Evolutionary conservation across 2,797 vertebrate genomes (phyloP), one percentile per base, ranked within the genome.

Genomic region (Clarias laeviceps): DNA sequence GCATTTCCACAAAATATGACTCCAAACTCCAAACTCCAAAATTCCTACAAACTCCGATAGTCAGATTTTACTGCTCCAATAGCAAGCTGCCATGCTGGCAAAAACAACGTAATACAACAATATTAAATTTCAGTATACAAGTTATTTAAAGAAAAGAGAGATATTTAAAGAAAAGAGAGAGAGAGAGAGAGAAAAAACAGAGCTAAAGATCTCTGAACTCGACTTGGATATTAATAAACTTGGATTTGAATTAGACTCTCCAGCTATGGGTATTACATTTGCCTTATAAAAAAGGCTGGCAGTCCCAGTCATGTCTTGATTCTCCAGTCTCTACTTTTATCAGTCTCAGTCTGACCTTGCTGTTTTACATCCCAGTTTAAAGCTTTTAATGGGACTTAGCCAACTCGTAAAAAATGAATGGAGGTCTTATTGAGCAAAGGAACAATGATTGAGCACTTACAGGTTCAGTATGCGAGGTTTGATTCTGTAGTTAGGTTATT

Each of bases 401-500:
- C 76, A 61, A 54, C 27, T 76, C 15, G 59, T 77, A 14, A 77
- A 77, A 59, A 34, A 77, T 77, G 20, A 59, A 77, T 77, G 54
- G 1, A 5, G 12, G 74, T 77, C 32, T 59, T 34, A 34, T 24
- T 22, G n/a, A 77, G 54, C 20, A 34, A 59, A 77, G 56, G 18
- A 18, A 78, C 11, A 34, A 32, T 20, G 17, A 50, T 27, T 29
- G 4, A 78, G 5, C 1, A 5, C 29, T 78, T 5, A 78, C 20
- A 29, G 72, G 3, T 76, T 18, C 18, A 77, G 11, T 18, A 32
- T 78, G 18, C 4, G 7, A 9, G 27, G 54, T 56, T 76, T 77
- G 27, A 77, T 77, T 57, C 8, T 77, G 15, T 57, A 59, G 20
- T 37, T 59, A 2, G 20, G 29, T 78, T 61, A 22, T 1, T 22